Evolutionary conservation across 2,797 vertebrate species (phyloP), one percentile per base, ranked within the genome.

Genomic region (Erethizon dorsatum): DNA sequence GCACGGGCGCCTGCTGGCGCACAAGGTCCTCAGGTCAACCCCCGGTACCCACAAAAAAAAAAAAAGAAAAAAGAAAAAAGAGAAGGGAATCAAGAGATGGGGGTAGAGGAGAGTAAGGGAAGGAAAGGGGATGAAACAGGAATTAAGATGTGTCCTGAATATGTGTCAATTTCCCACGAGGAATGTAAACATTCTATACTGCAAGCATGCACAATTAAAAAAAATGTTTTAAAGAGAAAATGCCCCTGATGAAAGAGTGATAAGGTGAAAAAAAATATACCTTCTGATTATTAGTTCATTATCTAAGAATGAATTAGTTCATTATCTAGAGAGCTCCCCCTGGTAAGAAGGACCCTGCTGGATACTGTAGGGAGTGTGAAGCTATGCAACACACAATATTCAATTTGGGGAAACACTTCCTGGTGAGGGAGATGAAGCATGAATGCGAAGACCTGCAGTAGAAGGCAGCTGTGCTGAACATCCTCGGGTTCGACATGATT

Each of bases 211-310:
- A 31, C 71, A 15, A 75, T 15, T 47, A 75, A 47, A 47, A 75
- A 47, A 75, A 28, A 18, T n/a, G 37, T 26, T 47, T n/a, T 75
- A 28, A 75, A 28, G 24, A 31, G 24, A 75, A 12, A 75, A 28
- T 47, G 45, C 22, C 73, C 13, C 26, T 91, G 69, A 22, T 47
- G 28, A 80, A 86, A 7, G 24, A 88, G 47, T 79, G 14, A 85
- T 77, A 82, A 45, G 41, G 31, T 77, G 15, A 89, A 93, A 91
- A 15, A 47, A 41, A 31, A 6, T 67, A 20, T 10, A 89, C 84
- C 56, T 89, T 83, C 50, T 67, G 83, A 67, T 95, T 93, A 52
- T 88, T 87, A 85, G 82, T 73, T 83, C 22, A 50, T 95, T 91
- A 45, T 65, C 80, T 88, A 26, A 86, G 80, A n/a, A n/a, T n/a